Conservation (phyloP, 1,140 invertebrate genomes). For the Agrypnia vestita region DNA sequence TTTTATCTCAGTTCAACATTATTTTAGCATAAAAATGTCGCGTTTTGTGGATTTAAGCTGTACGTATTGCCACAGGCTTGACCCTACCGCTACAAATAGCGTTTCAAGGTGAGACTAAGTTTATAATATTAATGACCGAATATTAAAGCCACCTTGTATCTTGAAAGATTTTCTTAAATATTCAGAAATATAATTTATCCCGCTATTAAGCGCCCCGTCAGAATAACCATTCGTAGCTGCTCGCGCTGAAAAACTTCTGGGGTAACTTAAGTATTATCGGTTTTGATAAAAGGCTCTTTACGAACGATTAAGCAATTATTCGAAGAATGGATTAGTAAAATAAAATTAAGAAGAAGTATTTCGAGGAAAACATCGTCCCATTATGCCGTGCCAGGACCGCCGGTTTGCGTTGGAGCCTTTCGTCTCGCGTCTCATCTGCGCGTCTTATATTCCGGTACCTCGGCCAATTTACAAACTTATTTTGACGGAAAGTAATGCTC, state of each 20-base stretch:
- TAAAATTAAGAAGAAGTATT: conserved; percentile 15
- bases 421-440: not conserved
- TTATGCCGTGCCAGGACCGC: conserved; percentile 6
- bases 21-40: too few relatives aligned
- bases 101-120: too few relatives aligned
- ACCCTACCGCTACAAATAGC: too few relatives aligned
- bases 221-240: not conserved
- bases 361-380: conserved; percentile 2
- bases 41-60: too few relatives aligned
- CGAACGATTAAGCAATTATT: conserved; percentile 25
- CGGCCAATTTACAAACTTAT: conserved; percentile 10
- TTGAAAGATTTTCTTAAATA: too few relatives aligned
- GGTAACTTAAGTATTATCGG: conserved; percentile 14
- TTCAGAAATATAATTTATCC: too few relatives aligned
- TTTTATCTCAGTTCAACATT: too few relatives aligned
- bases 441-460: not conserved
- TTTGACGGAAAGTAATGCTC: conserved; percentile 7
- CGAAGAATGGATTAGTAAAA: conserved; percentile 12
- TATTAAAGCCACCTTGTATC: too few relatives aligned
- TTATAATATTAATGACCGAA: too few relatives aligned
- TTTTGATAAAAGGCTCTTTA: conserved; percentile 5
- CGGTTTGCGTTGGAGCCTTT: not conserved
- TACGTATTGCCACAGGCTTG: too few relatives aligned
- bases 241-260: not conserved
- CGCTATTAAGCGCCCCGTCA: too few relatives aligned